Evolutionary conservation across 2,113 vertebrate species (phyloP), one percentile per base, ranked within the genome.

Genomic region (Oophaga pumilio): DNA sequence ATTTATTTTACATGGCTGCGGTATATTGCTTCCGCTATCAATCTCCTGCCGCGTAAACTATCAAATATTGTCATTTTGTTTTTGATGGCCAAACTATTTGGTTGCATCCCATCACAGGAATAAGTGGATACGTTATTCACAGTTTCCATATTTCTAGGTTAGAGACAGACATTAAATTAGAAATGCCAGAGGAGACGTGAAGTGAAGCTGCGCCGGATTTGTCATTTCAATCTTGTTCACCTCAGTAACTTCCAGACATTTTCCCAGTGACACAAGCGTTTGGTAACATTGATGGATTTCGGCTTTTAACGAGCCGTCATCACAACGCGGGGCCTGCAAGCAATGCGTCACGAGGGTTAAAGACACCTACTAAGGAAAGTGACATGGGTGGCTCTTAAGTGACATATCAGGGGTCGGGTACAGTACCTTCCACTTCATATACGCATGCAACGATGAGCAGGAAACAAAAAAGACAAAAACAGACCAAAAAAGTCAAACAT

Each of bases 371-470:
- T 26, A 26, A 88, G 57, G n/a, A 24, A 77, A 15, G 57, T 13
- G 49, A 68, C 81, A 88, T 74, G 79, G 69, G 57, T 74, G 57
- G 66, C 53, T 82, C 60, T 73, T 50, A 68, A 57, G 64, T 79
- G 50, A 77, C 24, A 81, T 81, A 68, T 33, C 69, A 84, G 73
- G 76, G 89, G 80, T 90, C 82, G 85, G 86, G 90, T 91, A 92
- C 92, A 89, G 20, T 93, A 93, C 93, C 93, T 95, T 95, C 92
- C 93, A 93, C 93, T 94, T 91, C 87, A 90, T 91, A 90, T 90
- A 90, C 89, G 92, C 90, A 87, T 90, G 90, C 87, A 74, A 93
- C 87, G 89, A 88, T 86, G 59, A 78, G 89, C 73, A 91, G 83
- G 82, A 84, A 71, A 88, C 43, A 76, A 64, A 90, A 15, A 53